A percentile compares a stretch with the other conserved stretches of the same genome.
phyloP scores from a whole-genome alignment of 1,140 invertebrate genomes.

The Anagrus nilaparvatae region DNA sequence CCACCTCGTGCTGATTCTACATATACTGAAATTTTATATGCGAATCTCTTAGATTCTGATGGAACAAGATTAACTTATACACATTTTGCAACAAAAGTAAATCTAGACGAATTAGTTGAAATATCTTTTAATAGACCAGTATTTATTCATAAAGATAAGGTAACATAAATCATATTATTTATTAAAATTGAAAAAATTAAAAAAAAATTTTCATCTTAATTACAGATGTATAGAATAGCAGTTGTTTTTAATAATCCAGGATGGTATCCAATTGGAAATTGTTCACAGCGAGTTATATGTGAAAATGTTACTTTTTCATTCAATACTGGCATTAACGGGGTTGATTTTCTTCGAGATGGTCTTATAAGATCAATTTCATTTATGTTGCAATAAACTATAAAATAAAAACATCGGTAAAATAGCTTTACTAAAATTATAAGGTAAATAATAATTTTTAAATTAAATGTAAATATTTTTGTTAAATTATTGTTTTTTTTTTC shows the following conservation, averaged over 20 bases:
- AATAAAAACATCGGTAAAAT: constrained; percentile 1
- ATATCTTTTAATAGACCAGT: constrained; percentile 69
- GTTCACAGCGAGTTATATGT: constrained; percentile 48
- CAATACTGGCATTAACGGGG: constrained; percentile 49
- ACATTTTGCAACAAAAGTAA: constrained; percentile 61
- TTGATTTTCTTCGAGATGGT: constrained; percentile 58
- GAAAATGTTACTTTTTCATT: constrained; percentile 64
- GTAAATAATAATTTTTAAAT: constrained; percentile 8
- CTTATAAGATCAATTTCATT: constrained; percentile 68
- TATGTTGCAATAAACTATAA: constrained; percentile 23
- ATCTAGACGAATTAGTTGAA: constrained; percentile 55
- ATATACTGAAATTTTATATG: constrained; percentile 69
- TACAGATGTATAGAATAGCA: constrained; percentile 62
- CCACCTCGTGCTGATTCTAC: constrained; percentile 1
- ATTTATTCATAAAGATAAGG: constrained; percentile 61
- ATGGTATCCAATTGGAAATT: constrained; percentile 63
- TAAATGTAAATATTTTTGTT: constrained; percentile 10
- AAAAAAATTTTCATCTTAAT: constrained; percentile 22
- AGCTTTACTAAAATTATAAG: constrained; percentile 5
- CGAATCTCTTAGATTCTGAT: constrained; percentile 65
- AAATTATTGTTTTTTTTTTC: background rate
- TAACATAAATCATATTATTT: constrained; percentile 22
- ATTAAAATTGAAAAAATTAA: constrained; percentile 59
- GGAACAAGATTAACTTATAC: constrained; percentile 67
- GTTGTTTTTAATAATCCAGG: constrained; percentile 71